Conservation (phyloP, 2,797 vertebrate species). For the Megaceryle alcyon region DNA sequence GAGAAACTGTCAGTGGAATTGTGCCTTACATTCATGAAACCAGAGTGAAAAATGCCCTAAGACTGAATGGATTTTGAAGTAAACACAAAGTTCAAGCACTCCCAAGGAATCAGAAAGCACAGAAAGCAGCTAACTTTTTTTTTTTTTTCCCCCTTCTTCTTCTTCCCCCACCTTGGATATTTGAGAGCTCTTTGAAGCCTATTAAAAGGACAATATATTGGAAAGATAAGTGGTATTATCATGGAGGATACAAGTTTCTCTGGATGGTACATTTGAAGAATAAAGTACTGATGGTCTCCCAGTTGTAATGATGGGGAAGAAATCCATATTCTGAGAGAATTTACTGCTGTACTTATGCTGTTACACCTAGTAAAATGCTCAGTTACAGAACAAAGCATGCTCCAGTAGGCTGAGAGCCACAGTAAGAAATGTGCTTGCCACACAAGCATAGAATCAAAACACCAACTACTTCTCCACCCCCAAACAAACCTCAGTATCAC, state of each 20-base stretch:
- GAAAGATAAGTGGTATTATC: not conserved
- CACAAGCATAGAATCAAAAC: not conserved
- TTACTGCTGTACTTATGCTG: not conserved
- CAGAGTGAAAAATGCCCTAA: rapidly evolving
- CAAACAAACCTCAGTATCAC: not conserved
- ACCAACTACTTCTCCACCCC: not conserved
- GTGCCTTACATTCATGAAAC: not conserved
- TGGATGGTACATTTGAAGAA: not conserved
- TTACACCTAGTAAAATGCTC: not conserved
- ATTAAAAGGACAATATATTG: not conserved
- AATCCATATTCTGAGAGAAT: not conserved
- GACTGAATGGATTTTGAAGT: not conserved
- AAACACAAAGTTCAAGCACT: not conserved
- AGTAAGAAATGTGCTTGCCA: not conserved
- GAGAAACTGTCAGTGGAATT: not conserved
- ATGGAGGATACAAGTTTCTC: not conserved
- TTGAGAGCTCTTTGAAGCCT: not conserved
- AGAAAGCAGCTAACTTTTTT: not conserved
- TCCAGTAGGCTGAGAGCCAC: not conserved
- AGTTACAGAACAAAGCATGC: not conserved
- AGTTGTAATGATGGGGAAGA: not conserved
- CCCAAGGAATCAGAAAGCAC: no score
- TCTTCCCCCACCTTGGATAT: not conserved
- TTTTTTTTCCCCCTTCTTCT: no score
- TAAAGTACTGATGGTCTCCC: not conserved